These are phyloP conservation scores for Bungarus multicinctus DNA, from an alignment of 2,113 vertebrate species.

Conservation along the genomic window DNA sequence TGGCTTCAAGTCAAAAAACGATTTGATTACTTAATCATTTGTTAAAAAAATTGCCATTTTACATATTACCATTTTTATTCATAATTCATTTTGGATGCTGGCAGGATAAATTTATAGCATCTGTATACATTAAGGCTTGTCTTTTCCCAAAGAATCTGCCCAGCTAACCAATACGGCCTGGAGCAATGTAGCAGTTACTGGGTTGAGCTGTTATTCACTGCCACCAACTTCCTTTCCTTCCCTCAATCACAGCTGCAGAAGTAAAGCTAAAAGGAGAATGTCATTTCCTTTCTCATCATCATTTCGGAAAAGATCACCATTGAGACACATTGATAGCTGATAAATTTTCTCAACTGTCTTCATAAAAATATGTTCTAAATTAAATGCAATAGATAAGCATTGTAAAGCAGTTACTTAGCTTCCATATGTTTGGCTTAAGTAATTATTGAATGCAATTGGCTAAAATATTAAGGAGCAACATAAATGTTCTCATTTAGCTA, in stretches of 20 bases:
- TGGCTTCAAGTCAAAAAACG: conserved; percentile 10
- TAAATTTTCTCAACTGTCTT: conserved; percentile 25
- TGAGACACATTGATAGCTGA: conserved; percentile 28
- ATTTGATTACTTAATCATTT: conserved; percentile 7
- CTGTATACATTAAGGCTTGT: background rate
- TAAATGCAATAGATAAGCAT: conserved; percentile 4
- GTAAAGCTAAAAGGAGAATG: background rate
- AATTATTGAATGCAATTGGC: conserved; percentile 18
- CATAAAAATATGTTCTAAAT: conserved; percentile 36
- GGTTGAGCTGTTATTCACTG: background rate
- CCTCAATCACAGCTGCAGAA: background rate
- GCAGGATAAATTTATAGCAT: conserved; percentile 20
- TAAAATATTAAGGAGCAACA: conserved; percentile 9
- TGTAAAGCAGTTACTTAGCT: conserved; percentile 26
- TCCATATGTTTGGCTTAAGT: conserved; percentile 15
- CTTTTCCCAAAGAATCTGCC: background rate
- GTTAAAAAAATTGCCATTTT: conserved; percentile 12
- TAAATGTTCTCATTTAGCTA: background rate
- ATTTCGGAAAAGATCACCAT: conserved; percentile 41
- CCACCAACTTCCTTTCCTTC: background rate
- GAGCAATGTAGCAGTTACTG: background rate
- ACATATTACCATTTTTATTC: conserved; percentile 40
- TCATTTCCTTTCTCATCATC: background rate
- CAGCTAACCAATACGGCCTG: background rate
- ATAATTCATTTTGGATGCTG: conserved; percentile 38